These are phyloP conservation scores for Volucella bombylans DNA, from an alignment of 2,888 invertebrate genomes.

Conservation along the genomic window DNA sequence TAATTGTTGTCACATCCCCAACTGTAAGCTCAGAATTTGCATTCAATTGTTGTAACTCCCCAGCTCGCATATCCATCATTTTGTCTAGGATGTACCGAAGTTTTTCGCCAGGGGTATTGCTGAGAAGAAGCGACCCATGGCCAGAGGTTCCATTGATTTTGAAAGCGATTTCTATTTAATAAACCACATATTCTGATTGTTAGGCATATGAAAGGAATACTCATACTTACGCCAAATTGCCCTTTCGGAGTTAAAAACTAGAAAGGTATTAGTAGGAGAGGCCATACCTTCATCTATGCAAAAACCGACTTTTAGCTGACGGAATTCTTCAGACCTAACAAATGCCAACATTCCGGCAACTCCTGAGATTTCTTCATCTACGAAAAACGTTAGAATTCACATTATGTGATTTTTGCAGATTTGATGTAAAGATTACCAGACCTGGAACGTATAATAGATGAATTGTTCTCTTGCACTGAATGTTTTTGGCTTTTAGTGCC, in stretches of 20 bases:
- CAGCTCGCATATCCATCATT: conserved; percentile 85
- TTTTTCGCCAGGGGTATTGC: conserved; percentile 89
- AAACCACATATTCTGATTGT: conserved; percentile 38
- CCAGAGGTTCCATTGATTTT: conserved; percentile 87
- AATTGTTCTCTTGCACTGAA: conserved; percentile 85
- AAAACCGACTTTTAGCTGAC: conserved; percentile 88
- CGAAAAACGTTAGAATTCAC: background rate
- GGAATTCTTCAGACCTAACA: conserved; percentile 86
- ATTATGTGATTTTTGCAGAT: background rate
- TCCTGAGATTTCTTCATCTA: conserved; percentile 86
- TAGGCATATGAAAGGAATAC: background rate
- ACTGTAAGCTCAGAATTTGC: conserved; percentile 82
- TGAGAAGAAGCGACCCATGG: conserved; percentile 88
- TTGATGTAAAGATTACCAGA: conserved; percentile 68
- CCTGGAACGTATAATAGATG: conserved; percentile 89
- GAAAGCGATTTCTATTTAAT: conserved; percentile 74
- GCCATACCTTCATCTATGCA: conserved; percentile 91
- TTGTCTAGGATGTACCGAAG: conserved; percentile 85
- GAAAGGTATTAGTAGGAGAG: conserved; percentile 85
- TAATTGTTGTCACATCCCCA: conserved; percentile 89
- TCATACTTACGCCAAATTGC: conserved; percentile 85
- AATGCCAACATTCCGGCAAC: conserved; percentile 87
- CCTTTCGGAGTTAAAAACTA: conserved; percentile 85
- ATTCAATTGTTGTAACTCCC: conserved; percentile 84
- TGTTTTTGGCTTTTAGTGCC: conserved; percentile 84